Base-by-base conservation (phyloP, 2,888 invertebrate genomes). In the Cenopis cana region DNA sequence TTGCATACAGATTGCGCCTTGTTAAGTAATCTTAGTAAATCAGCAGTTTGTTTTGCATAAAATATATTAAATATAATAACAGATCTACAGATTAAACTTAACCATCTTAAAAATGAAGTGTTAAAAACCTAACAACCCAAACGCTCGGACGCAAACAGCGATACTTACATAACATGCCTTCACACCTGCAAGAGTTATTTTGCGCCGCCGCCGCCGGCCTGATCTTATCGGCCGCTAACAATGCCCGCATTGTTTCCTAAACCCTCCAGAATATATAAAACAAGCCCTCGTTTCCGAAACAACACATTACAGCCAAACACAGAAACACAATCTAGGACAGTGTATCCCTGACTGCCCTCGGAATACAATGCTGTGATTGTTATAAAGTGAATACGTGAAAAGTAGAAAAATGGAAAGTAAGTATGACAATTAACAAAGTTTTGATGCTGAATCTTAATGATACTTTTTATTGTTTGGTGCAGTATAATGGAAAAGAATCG, bases 211-310 rank as follows among this genome's bases (percentile, higher is more conserved):
- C 18, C n/a, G 17, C 36, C 57, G 46, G 80, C 76, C 70, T 70
- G 36, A 57, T 78, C 82, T 89, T 89, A 89, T 89, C 90, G 71
- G 69, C 70, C 12, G 57, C 64, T 74, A 87, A 91, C 91, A 91
- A 91, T 90, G 72, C 85, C 17, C n/a, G 83, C 76, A 90, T 91
- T 91, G 91, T 91, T 86, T 83, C 75, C 73, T 66, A 71, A 81
- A 78, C 79, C 77, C 68, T 61, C 68, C 67, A 73, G 55, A 85
- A 88, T 89, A 86, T 90, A 89, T 89, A 90, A 85, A 89, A 91
- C 89, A 89, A 82, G 78, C 38, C 24, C 49, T 12, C 14, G 49
- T 61, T 67, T 69, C 65, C 60, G 69, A 74, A 78, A 78, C 77
- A 78, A 78, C 77, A 74, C 72, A 74, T 73, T 62, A 68, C 69